Evolutionary conservation across 2,113 vertebrate species (phyloP).

Genomic region (Lucifuga dentata): DNA sequence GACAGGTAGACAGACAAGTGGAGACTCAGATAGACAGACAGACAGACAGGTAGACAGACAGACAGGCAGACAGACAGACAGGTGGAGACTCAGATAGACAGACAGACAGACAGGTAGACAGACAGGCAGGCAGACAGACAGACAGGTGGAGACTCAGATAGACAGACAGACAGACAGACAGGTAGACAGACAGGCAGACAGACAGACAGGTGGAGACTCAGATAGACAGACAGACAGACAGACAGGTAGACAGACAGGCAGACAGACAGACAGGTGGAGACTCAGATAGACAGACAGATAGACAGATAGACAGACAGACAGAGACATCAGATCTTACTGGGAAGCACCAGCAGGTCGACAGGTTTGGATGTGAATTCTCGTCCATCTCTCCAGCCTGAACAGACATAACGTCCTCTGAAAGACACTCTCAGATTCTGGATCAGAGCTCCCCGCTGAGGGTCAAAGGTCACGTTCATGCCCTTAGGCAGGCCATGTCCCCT

Average conservation of each 20-base stretch:
- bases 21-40: constrained; percentile 31
- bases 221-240: constrained; percentile 56
- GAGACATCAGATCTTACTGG: constrained; percentile 79
- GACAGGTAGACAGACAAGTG: not conserved
- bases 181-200: not conserved
- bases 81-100: not conserved
- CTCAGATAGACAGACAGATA: too few species aligned
- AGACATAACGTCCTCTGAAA: constrained; percentile 77
- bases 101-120: too few species aligned
- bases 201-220: not conserved
- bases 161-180: constrained; percentile 12
- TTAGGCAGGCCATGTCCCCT: constrained; percentile 9
- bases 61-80: not conserved
- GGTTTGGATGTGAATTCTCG: constrained; percentile 32
- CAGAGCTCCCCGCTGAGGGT: constrained; percentile 78
- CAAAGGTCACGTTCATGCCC: constrained; percentile 69
- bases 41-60: constrained; percentile 17
- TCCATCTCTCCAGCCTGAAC: constrained; percentile 73
- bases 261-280: not conserved
- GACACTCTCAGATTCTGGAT: constrained; percentile 72
- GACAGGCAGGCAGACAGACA: too few species aligned
- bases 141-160: not conserved
- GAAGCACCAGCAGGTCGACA: constrained; percentile 73
- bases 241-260: constrained; percentile 17
- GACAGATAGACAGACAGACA: too few species aligned